Evolutionary conservation across 2,888 invertebrate genomes (phyloP).

Genomic region (Apocheima hispidaria): DNA sequence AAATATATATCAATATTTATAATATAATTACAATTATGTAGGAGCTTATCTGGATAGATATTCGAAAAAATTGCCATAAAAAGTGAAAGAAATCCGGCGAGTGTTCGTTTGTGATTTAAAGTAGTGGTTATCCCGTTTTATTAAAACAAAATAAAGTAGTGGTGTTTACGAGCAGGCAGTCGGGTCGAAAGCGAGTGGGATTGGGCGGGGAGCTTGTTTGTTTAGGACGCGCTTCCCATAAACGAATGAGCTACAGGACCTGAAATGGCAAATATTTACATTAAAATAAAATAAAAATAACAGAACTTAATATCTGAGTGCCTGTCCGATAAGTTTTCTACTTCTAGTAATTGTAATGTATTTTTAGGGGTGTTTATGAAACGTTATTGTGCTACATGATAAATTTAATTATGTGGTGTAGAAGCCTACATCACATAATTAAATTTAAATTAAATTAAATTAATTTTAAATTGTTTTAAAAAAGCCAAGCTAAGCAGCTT

Average conservation of each 20-base stretch:
- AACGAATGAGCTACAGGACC: background rate
- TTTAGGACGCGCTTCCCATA: constrained; percentile 9
- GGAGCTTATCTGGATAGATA: no score
- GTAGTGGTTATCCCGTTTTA: no score
- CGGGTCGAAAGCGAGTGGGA: background rate
- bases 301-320: background rate
- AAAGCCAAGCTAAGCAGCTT: no score
- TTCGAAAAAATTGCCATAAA: no score
- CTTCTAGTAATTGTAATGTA: no score
- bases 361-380: no score
- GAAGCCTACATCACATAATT: no score
- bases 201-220: constrained; percentile 6
- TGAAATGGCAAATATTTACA: background rate
- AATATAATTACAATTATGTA: background rate
- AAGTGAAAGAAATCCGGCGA: constrained; percentile 5
- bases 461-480: no score
- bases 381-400: no score
- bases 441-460: no score
- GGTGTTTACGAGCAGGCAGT: constrained; percentile 3
- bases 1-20: no score
- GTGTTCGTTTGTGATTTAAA: constrained; percentile 15
- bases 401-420: background rate
- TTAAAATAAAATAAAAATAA: no score
- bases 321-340: background rate
- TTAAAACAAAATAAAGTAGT: constrained; percentile 12